These are phyloP conservation scores for Oenanthe melanoleuca DNA, from an alignment of 2,113 vertebrate genomes.

Conservation along the genomic window DNA sequence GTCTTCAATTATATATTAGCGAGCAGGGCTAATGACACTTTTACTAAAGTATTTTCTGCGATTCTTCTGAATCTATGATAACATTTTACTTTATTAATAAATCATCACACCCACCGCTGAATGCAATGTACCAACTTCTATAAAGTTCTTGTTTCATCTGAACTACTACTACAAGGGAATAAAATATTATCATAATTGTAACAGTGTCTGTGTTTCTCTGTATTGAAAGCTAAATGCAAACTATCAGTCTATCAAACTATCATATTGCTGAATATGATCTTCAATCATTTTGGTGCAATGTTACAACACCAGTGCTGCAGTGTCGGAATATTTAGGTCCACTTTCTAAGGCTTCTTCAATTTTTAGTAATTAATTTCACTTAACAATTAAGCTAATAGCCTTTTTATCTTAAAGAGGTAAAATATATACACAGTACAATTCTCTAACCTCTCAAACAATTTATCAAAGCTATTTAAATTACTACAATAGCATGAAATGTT, in stretches of 20 bases:
- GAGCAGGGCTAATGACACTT: slow-evolving; percentile 9
- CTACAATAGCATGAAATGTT: slow-evolving; percentile 80
- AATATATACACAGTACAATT: slow-evolving; percentile 76
- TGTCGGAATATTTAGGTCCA: slow-evolving; percentile 37
- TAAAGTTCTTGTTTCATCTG: slow-evolving; percentile 3
- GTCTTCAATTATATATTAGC: slow-evolving; percentile 28
- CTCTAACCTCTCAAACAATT: slow-evolving; percentile 80
- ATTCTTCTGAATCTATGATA: slow-evolving; percentile 7
- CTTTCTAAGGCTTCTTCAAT: slow-evolving; percentile 47
- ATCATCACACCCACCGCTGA: not conserved
- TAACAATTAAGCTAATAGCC: slow-evolving; percentile 83
- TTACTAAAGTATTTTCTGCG: not conserved
- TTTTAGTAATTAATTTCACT: slow-evolving; percentile 79
- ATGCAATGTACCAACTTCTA: slow-evolving; percentile 4
- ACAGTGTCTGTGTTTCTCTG: not conserved
- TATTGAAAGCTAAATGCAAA: slow-evolving; percentile 52
- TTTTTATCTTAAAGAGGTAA: slow-evolving; percentile 80
- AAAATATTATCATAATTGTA: not conserved
- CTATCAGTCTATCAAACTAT: too few relatives aligned
- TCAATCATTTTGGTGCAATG: slow-evolving; percentile 60
- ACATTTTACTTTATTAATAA: slow-evolving; percentile 43
- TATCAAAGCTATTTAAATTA: slow-evolving; percentile 85
- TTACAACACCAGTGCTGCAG: not conserved
- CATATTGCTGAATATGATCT: slow-evolving; percentile 51
- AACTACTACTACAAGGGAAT: slow-evolving; percentile 3